A percentile compares a stretch with the other conserved stretches of the same genome.
Evolutionary conservation across 2,113 vertebrate genomes (phyloP).

Genomic region (Pavo muticus): DNA sequence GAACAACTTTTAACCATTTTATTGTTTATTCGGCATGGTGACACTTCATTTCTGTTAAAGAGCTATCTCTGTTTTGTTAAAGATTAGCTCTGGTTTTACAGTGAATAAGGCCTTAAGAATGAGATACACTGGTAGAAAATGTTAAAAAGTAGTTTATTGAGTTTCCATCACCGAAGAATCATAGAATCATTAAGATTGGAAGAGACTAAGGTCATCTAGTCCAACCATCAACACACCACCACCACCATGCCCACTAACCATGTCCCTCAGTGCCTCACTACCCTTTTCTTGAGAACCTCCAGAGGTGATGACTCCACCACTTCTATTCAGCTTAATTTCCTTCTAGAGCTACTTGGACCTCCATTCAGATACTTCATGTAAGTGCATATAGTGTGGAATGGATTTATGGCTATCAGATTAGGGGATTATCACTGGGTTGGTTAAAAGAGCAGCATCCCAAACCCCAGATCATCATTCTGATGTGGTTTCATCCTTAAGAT

Average conservation of each 20-base stretch:
- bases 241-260: too few species aligned
- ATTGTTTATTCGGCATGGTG: background rate
- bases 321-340: background rate
- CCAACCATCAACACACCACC: too few species aligned
- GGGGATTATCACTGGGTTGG: background rate
- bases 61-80: background rate
- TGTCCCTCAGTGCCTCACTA: too few species aligned
- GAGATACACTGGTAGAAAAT: background rate
- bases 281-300: too few species aligned
- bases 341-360: background rate
- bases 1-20: background rate
- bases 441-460: background rate
- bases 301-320: too few species aligned
- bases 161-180: background rate
- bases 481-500: background rate
- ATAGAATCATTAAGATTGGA: too few species aligned
- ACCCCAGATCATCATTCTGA: accelerated
- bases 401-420: background rate
- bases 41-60: background rate
- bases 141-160: background rate
- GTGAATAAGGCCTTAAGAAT: background rate
- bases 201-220: too few species aligned
- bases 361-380: background rate
- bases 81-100: background rate
- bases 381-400: background rate